Conservation (phyloP, 2,888 invertebrate genomes). For the Aspidapion aeneum region DNA sequence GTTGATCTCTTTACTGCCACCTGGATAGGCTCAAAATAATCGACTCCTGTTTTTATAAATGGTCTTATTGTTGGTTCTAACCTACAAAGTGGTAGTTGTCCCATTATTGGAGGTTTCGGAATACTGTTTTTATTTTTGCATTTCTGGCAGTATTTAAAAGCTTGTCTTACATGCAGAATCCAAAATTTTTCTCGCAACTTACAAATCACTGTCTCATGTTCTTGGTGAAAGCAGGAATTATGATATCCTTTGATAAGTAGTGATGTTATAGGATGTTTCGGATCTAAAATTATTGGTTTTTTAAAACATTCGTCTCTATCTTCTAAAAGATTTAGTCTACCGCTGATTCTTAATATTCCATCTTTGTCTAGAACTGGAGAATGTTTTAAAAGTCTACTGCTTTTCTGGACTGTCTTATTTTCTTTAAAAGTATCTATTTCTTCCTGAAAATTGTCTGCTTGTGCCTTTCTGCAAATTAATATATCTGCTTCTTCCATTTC, state of each 20-base stretch:
- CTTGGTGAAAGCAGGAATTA: neutral
- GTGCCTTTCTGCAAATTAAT: neutral
- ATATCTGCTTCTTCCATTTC: neutral
- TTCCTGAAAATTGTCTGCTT: neutral
- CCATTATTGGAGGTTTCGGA: conserved; percentile 2
- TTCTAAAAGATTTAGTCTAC: too few species aligned
- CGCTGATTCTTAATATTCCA: neutral
- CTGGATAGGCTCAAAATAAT: neutral
- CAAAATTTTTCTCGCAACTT: neutral
- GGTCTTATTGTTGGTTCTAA: conserved; percentile 5
- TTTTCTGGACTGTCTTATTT: neutral
- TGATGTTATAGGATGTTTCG: neutral
- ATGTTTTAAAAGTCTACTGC: neutral
- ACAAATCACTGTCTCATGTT: neutral
- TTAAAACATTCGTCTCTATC: too few species aligned
- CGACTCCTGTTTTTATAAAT: neutral
- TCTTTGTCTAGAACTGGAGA: neutral
- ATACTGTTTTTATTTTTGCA: neutral
- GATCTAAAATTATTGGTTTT: too few species aligned
- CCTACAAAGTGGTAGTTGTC: conserved; percentile 2
- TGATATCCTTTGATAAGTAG: neutral
- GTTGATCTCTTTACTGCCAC: neutral
- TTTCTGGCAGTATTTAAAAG: neutral
- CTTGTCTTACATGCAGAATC: neutral
- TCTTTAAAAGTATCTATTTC: neutral